Conservation (phyloP, 2,888 invertebrate species). For the Epinotia demarniana region DNA sequence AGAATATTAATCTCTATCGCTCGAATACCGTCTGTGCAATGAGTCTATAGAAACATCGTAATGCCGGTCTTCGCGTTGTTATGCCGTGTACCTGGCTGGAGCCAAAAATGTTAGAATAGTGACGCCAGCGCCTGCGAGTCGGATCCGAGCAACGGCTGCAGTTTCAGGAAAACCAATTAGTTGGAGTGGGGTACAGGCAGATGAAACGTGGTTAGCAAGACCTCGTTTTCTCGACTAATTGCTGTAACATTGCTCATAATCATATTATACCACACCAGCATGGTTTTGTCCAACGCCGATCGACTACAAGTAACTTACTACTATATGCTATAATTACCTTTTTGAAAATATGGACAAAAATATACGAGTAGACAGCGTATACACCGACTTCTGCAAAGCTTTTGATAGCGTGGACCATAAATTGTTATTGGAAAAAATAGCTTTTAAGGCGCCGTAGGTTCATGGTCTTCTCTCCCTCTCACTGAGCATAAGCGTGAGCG, state of each 20-base stretch:
- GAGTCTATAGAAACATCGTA: background rate
- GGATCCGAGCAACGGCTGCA: constrained; percentile 22
- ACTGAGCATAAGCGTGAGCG: too few species aligned
- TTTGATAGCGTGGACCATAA: too few species aligned
- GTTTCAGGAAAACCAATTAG: constrained; percentile 44
- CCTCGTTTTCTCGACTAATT: constrained; percentile 30
- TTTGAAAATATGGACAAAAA: too few species aligned
- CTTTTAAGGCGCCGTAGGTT: too few species aligned
- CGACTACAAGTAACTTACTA: too few species aligned
- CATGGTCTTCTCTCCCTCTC: too few species aligned
- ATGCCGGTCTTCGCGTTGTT: background rate
- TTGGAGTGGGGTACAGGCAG: constrained; percentile 25
- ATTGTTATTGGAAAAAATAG: too few species aligned
- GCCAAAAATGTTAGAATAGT: constrained; percentile 8
- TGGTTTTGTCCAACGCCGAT: too few species aligned
- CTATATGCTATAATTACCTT: too few species aligned
- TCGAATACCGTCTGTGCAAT: background rate
- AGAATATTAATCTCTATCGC: background rate
- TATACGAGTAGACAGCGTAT: too few species aligned
- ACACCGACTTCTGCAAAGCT: too few species aligned
- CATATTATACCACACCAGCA: too few species aligned
- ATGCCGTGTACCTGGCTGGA: background rate
- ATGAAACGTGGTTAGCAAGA: constrained; percentile 31
- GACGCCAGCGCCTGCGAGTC: constrained; percentile 26
- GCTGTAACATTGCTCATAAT: constrained; percentile 8